Evolutionary conservation across 2,797 vertebrate species (phyloP), one percentile per base, ranked within the genome.

Genomic region (Echiichthys vipera): DNA sequence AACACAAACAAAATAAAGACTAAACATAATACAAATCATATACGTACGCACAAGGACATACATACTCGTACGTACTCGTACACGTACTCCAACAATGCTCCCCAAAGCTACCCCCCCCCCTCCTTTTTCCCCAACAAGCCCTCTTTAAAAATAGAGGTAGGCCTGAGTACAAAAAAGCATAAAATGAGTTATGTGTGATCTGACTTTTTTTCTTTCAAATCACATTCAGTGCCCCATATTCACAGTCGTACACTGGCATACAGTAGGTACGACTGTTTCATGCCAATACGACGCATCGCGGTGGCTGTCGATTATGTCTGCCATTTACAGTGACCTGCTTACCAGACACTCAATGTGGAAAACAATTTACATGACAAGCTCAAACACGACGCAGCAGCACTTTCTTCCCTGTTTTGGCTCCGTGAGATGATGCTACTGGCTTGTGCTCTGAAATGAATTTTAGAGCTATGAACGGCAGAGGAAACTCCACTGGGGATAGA

Each of bases 281-380:
- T 3, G 2, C 13, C 15, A 4, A 36, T 40, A 17, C 8, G 47
- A 43, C 18, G 39, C n/a, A 1, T 9, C 4, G 13, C 36, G 5
- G 32, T 37, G 24, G 27, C 32, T 65, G 61, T 3, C 65, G 55
- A 71, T 54, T 57, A 13, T 71, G 27, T 50, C 71, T 71, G 24
- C 58, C 53, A n/a, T 78, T 74, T 59, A 51, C 68, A 70, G 51
- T 17, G 51, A 24, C 34, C 50, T 32, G 62, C 40, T 78, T 58
- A 14, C n/a, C 68, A 63, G 49, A 74, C 32, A 67, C 57, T 55
- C 57, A 51, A 22, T 30, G 25, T 51, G 39, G 37, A 67, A 72
- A 84, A 65, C 73, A 49, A 78, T 78, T 76, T 56, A 61, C 53
- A 75, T 75, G 65, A 57, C 42, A 58, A 68, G 54, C 78, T 75